A percentile compares a stretch with the other conserved stretches of the same genome.
Evolutionary conservation across 2,888 invertebrate species (phyloP).

Genomic region (Azorinus chamasolen): DNA sequence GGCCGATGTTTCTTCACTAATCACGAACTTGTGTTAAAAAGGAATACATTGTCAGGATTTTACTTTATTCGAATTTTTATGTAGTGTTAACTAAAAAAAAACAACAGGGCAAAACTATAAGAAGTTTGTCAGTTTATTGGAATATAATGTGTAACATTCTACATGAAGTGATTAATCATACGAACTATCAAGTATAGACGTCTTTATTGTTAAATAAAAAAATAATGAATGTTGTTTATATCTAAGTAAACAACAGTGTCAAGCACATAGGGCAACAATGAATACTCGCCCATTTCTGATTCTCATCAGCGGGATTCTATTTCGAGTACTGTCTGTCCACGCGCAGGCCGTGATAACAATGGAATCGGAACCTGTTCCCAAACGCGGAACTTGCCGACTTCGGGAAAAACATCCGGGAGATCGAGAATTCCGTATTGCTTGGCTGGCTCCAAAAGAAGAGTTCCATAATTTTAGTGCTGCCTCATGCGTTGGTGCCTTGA

Average conservation of each 20-base stretch:
- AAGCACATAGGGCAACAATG: not conserved
- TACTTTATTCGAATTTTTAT: not conserved
- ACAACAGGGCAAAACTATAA: too few relatives aligned
- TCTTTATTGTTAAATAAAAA: not conserved
- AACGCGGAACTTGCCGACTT: slow-evolving; percentile 23
- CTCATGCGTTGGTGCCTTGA: slow-evolving; percentile 76
- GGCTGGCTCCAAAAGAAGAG: slow-evolving; percentile 78
- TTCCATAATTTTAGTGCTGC: slow-evolving; percentile 76
- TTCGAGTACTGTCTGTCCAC: not conserved
- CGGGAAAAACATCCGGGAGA: slow-evolving; percentile 41
- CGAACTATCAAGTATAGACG: not conserved
- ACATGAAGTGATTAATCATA: too few relatives aligned
- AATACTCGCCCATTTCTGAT: not conserved
- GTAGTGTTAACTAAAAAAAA: too few relatives aligned
- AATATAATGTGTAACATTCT: too few relatives aligned
- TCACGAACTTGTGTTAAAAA: not conserved
- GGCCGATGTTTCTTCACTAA: slow-evolving; percentile 18
- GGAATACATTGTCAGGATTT: not conserved
- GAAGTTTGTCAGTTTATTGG: too few relatives aligned
- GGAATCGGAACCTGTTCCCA: not conserved
- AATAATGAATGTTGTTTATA: slow-evolving; percentile 1
- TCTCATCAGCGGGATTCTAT: not conserved
- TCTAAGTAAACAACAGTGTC: not conserved
- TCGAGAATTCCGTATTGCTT: slow-evolving; percentile 78
- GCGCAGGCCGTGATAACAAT: not conserved